phyloP scores from a whole-genome alignment of 2,113 vertebrate genomes.

The Mandrillus leucophaeus region DNA sequence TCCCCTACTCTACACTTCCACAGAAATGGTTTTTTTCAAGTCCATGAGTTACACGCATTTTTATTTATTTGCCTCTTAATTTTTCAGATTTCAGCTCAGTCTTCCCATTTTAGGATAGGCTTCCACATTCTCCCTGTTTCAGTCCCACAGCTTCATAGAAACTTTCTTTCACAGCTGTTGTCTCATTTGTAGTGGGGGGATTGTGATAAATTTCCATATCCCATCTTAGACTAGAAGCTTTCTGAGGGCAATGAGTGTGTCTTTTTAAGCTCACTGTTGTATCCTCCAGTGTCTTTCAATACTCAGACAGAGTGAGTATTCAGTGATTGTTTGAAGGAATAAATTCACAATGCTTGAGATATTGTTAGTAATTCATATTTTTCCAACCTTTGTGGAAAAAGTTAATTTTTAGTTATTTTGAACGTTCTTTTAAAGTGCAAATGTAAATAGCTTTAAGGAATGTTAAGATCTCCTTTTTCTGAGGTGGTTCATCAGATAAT shows the following conservation, averaged over 20 bases:
- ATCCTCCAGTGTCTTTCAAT: background rate
- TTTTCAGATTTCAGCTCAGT: background rate
- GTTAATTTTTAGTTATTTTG: background rate
- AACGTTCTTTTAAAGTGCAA: constrained; percentile 40
- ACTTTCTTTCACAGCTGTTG: background rate
- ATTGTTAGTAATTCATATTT: background rate
- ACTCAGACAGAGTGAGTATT: background rate
- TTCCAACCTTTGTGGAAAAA: background rate
- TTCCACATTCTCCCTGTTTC: background rate
- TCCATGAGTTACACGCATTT: background rate
- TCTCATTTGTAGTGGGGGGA: background rate
- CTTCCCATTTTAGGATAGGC: background rate
- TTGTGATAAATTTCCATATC: background rate
- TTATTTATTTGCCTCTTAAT: background rate
- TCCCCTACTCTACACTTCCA: background rate
- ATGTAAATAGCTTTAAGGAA: background rate
- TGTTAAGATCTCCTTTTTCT: background rate
- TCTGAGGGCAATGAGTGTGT: background rate
- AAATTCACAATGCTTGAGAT: background rate
- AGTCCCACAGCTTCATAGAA: background rate
- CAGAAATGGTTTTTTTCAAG: background rate
- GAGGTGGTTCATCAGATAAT: background rate
- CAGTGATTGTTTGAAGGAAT: background rate
- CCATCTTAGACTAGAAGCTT: background rate
- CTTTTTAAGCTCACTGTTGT: background rate